Evolutionary conservation across 2,888 invertebrate species (phyloP).

Genomic region (Brachyptera risi): DNA sequence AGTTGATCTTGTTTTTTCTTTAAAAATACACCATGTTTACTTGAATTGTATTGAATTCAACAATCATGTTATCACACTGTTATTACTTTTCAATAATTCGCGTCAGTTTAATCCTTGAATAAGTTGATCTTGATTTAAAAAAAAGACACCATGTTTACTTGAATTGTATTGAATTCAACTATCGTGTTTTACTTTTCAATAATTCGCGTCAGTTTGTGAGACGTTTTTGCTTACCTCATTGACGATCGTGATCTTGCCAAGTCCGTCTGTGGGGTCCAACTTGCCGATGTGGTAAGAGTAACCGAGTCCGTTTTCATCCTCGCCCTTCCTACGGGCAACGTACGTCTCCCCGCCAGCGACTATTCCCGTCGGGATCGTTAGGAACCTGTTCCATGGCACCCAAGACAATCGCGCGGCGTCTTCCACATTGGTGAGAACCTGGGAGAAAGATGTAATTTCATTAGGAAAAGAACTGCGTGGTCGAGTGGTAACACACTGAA

Average conservation of each 20-base stretch:
- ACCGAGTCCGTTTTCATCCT: constrained; percentile 35
- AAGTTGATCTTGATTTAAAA: too few relatives aligned
- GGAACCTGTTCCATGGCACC: constrained; percentile 68
- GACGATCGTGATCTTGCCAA: constrained; percentile 66
- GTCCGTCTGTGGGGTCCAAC: constrained; percentile 57
- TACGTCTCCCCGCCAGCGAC: constrained; percentile 50
- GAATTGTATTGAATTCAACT: too few relatives aligned
- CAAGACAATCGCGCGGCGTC: constrained; percentile 71
- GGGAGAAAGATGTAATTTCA: constrained; percentile 48
- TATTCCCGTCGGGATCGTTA: constrained; percentile 60
- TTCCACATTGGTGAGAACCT: constrained; percentile 73
- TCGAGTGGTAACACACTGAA: background rate
- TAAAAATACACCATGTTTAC: too few relatives aligned
- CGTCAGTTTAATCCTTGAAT: too few relatives aligned
- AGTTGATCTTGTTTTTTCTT: too few relatives aligned
- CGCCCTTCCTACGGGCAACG: constrained; percentile 48
- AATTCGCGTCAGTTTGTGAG: background rate
- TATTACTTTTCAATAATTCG: too few relatives aligned
- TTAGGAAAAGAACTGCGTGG: background rate
- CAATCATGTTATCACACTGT: too few relatives aligned
- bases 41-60: too few relatives aligned
- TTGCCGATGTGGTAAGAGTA: constrained; percentile 65
- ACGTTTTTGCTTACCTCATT: constrained; percentile 48
- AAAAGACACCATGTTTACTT: too few relatives aligned
- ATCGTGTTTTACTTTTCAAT: too few relatives aligned